phyloP scores from a whole-genome alignment of 2,888 invertebrate species.

The Chirona hameri region DNA sequence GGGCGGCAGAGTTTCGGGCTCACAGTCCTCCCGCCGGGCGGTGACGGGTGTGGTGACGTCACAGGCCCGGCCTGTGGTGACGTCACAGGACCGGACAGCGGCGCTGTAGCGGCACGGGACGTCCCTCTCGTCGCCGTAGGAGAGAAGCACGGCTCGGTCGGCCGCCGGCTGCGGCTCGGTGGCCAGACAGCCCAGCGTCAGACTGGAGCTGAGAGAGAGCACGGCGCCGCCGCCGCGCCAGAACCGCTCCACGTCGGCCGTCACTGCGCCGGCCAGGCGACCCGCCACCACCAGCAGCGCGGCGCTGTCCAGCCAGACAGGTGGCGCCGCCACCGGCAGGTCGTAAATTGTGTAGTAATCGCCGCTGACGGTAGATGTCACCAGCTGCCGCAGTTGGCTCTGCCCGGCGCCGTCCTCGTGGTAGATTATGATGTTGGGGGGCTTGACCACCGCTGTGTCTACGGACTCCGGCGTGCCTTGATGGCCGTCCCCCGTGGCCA shows the following conservation, averaged over 20 bases:
- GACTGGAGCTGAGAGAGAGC: neutral
- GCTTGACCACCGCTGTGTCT: neutral
- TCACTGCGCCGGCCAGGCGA: constrained; percentile 53
- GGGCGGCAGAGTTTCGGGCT: constrained; percentile 47
- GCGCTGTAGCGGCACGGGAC: neutral
- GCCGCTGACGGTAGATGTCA: neutral
- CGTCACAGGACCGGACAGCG: neutral
- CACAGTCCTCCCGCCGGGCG: neutral
- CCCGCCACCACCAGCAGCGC: constrained; percentile 74
- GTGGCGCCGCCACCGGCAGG: constrained; percentile 48
- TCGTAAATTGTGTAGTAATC: constrained; percentile 50
- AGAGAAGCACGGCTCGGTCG: neutral
- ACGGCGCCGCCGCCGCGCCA: neutral
- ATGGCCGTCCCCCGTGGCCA: too few relatives aligned
- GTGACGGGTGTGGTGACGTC: neutral
- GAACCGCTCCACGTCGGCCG: neutral
- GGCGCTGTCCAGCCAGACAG: constrained; percentile 63
- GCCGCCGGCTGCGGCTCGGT: neutral
- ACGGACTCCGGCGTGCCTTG: too few relatives aligned
- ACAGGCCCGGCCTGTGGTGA: neutral
- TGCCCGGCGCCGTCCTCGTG: neutral
- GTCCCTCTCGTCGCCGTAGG: neutral
- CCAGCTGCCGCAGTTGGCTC: neutral
- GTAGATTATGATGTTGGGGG: neutral
- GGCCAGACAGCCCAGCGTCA: neutral